phyloP scores from a whole-genome alignment of 1,140 invertebrate species.

The Drosophila lowei region DNA sequence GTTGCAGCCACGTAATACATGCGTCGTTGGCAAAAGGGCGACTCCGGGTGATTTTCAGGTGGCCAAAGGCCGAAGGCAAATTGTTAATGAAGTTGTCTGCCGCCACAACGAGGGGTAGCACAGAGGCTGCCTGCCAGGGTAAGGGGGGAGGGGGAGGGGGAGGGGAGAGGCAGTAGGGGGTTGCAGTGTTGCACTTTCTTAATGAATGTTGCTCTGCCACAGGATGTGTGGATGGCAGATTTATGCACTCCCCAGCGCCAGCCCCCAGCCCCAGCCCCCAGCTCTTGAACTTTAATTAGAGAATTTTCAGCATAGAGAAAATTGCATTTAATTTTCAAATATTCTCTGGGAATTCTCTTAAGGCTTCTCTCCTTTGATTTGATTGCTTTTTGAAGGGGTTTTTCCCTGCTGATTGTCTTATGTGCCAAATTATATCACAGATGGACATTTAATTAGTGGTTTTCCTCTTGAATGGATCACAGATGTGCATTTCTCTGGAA shows the following conservation, averaged over 20 bases:
- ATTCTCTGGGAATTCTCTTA: neutral
- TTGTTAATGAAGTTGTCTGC: slow-evolving; percentile 57
- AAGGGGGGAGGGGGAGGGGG: slow-evolving; percentile 1
- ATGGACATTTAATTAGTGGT: too few species aligned
- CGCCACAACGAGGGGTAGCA: neutral
- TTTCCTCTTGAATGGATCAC: too few species aligned
- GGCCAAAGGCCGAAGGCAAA: slow-evolving; percentile 38
- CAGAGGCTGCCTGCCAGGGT: neutral
- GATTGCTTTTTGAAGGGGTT: too few species aligned
- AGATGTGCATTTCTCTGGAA: too few species aligned
- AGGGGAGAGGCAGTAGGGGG: neutral
- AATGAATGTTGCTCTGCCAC: slow-evolving; percentile 16
- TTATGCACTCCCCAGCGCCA: slow-evolving; percentile 2
- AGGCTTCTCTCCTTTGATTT: too few species aligned
- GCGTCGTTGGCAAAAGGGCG: slow-evolving; percentile 30
- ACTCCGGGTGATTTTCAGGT: slow-evolving; percentile 14
- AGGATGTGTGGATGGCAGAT: slow-evolving; percentile 21
- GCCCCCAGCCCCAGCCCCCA: too few species aligned
- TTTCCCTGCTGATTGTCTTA: too few species aligned
- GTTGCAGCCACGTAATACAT: slow-evolving; percentile 32
- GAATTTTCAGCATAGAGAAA: neutral
- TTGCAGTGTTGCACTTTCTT: slow-evolving; percentile 21
- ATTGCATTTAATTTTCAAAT: neutral
- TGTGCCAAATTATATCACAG: too few species aligned
- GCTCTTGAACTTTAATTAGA: neutral